Evolutionary conservation across 2,797 vertebrate genomes (phyloP).

Genomic region (Brachyalestes nurse): DNA sequence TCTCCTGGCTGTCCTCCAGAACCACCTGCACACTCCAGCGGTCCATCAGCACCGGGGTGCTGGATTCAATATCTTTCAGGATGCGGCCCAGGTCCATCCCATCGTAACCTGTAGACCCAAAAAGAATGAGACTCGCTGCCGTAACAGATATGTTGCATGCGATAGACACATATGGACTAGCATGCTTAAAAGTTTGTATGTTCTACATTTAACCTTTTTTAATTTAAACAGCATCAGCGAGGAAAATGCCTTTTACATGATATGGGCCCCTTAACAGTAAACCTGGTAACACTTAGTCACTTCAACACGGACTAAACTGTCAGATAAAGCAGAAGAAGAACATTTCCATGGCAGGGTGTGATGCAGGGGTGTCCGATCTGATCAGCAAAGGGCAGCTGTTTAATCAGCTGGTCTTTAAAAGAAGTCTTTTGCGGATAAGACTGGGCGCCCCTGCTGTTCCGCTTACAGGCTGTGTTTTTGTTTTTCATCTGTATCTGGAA

Average conservation of each 20-base stretch:
- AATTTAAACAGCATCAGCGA: too few relatives aligned
- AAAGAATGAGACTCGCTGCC: conserved; percentile 3
- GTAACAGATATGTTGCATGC: not conserved
- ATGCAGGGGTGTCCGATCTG: not conserved
- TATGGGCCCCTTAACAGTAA: too few relatives aligned
- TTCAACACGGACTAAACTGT: not conserved
- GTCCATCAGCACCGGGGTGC: conserved; percentile 82
- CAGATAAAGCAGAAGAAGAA: not conserved
- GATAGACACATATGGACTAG: too few relatives aligned
- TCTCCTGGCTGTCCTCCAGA: conserved; percentile 78
- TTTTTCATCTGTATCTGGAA: too few relatives aligned
- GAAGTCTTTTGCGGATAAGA: too few relatives aligned
- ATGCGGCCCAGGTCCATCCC: conserved; percentile 86
- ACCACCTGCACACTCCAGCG: conserved; percentile 90
- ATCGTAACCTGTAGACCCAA: conserved; percentile 82
- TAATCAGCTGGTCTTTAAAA: not conserved
- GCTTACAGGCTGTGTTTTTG: too few relatives aligned
- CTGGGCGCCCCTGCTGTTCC: too few relatives aligned
- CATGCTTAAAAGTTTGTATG: too few relatives aligned
- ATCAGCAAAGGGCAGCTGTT: not conserved
- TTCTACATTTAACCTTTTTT: too few relatives aligned
- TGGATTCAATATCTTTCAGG: conserved; percentile 85
- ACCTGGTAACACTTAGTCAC: not conserved
- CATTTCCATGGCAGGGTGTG: not conserved
- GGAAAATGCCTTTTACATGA: too few relatives aligned